Percentiles rank a stretch among this genome's conserved stretches.
Conservation (phyloP, 2,113 vertebrate genomes). For the Pomatorhinus ruficollis region DNA sequence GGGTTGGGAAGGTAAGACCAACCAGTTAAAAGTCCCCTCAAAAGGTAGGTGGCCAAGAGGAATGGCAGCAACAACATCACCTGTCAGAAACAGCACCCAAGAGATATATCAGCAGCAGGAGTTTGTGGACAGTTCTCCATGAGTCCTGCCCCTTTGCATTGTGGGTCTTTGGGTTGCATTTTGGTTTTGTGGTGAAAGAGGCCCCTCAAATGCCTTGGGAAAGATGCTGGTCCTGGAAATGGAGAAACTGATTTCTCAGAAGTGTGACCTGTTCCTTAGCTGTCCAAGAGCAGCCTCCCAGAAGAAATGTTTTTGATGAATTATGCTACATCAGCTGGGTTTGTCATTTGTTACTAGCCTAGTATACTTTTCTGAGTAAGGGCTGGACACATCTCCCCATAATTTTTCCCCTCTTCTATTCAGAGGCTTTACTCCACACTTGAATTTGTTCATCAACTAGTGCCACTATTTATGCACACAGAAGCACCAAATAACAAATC, state of each 20-base stretch:
- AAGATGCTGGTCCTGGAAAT: background rate
- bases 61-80: background rate
- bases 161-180: background rate
- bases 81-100: background rate
- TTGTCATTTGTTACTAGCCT: background rate
- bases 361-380: background rate
- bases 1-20: background rate
- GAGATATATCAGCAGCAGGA: background rate
- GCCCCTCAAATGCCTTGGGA: background rate
- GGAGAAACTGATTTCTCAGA: background rate
- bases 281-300: background rate
- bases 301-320: background rate
- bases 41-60: background rate
- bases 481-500: background rate
- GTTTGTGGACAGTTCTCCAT: background rate
- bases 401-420: background rate
- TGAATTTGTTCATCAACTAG: background rate
- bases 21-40: background rate
- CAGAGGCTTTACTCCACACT: background rate
- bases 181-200: background rate
- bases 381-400: background rate
- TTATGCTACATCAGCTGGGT: background rate
- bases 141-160: accelerated
- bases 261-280: background rate
- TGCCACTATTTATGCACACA: background rate